A percentile compares a stretch with the other conserved stretches of the same genome.
These are phyloP conservation scores for Molossus alvarezi DNA, from an alignment of 2,797 vertebrate species.

Conservation along the genomic window DNA sequence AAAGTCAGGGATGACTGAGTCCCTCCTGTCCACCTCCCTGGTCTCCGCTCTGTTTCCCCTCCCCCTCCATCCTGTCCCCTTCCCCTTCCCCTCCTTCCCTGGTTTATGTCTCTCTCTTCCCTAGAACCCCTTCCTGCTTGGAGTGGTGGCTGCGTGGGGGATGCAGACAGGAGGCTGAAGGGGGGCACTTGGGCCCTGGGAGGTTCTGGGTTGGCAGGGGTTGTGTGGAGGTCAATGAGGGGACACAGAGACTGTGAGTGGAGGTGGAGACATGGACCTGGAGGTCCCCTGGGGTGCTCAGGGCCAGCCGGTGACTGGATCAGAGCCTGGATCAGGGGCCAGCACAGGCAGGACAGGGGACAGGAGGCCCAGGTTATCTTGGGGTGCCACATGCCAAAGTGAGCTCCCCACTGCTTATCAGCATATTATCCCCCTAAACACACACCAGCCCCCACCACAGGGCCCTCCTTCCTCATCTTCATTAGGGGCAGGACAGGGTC, in stretches of 20 bases:
- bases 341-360: background rate
- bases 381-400: background rate
- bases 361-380: background rate
- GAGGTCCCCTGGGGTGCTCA: background rate
- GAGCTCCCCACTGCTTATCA: background rate
- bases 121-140: background rate
- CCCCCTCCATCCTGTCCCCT: too few relatives aligned
- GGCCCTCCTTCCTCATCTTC: background rate
- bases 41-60: background rate
- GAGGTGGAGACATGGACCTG: background rate
- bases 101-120: too few relatives aligned
- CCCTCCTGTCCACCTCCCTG: background rate
- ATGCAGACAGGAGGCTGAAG: background rate
- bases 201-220: background rate
- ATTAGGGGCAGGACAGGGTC: background rate
- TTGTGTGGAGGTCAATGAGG: fast-evolving
- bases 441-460: background rate
- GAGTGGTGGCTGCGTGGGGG: fast-evolving
- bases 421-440: background rate
- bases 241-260: background rate
- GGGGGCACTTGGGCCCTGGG: background rate
- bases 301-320: background rate
- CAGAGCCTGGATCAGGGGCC: too few relatives aligned
- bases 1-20: too few relatives aligned
- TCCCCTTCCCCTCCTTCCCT: background rate